These are phyloP conservation scores for Microctenopoma stevenorrisi DNA, from an alignment of 2,797 vertebrate genomes.

Conservation along the genomic window DNA sequence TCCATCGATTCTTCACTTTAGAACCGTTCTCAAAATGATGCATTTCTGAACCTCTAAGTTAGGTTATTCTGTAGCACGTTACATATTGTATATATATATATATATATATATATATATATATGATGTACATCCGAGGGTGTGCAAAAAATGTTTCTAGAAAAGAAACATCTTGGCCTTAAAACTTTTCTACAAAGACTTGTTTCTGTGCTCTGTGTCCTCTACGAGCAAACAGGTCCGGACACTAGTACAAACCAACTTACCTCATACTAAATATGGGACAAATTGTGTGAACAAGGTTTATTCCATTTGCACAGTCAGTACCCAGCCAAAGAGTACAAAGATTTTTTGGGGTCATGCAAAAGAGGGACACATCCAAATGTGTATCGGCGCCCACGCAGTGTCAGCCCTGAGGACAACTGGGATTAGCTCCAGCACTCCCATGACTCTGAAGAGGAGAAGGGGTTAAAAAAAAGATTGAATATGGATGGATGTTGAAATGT, in stretches of 20 bases:
- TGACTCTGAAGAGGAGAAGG: too few species aligned
- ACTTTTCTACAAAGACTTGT: not conserved
- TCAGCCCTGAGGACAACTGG: too few species aligned
- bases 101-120: too few species aligned
- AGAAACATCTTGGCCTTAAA: not conserved
- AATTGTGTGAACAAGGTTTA: not conserved
- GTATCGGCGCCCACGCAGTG: too few species aligned
- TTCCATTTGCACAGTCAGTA: conserved; percentile 1
- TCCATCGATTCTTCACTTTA: not conserved
- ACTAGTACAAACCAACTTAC: not conserved
- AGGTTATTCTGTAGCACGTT: not conserved
- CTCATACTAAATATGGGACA: not conserved
- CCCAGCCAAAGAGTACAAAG: not conserved
- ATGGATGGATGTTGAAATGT: too few species aligned
- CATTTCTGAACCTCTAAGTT: too few species aligned
- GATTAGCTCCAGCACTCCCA: too few species aligned
- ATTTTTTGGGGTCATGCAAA: not conserved
- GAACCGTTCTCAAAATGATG: not conserved
- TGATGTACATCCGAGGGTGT: conserved; percentile 1
- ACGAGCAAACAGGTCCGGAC: conserved; percentile 5
- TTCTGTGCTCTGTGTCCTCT: not conserved
- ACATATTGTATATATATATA: too few species aligned
- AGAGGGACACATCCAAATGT: too few species aligned
- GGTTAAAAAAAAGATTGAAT: too few species aligned
- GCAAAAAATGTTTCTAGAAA: too few species aligned